Evolutionary conservation across 37 sponge, comb jelly and placozoan species (phyloP), one percentile per base, ranked within the genome.

Genomic region (Oscarella lobularis): DNA sequence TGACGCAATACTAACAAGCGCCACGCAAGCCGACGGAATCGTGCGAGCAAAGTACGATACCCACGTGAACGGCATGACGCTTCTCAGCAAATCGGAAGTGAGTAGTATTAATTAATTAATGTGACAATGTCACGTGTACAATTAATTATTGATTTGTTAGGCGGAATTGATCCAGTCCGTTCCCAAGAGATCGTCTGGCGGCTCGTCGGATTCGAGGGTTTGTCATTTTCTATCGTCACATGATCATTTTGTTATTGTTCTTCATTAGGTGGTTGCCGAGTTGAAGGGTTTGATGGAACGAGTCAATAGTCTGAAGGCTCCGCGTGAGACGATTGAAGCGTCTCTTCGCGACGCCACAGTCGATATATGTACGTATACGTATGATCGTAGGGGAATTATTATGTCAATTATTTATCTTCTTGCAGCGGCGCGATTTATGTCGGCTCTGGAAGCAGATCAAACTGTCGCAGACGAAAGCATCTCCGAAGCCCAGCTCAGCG

Each of bases 261-360:
- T 80, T 36, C 1, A n/a, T 0, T 76, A 92, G 92, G 73, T 60
- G 79, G 90, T 88, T 0, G 83, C 78, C 2, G 79, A 83, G 20
- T 78, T 93, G 30, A 89, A 84, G 37, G 33, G 38, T 2, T 66
- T 93, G 54, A 93, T 93, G 90, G 94, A 93, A 60, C 91, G 88
- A 66, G 86, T 91, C 31, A 76, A 69, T 2, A 81, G 87, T 32
- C 38, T 95, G 77, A 91, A 91, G 38, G 89, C 84, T 9, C 88
- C 88, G 78, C 76, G 96, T n/a, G 92, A 95, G 6, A 78, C 79
- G 32, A 40, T 88, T 0, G 87, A 85, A 54, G 70, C 38, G 20
- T 78, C 79, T 27, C 81, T 95, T 33, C 86, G 84, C 37, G 83
- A 85, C 31, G 86, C 83, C 2, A 67, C 82, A 0, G 41, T 81